Evolutionary conservation across 2,888 invertebrate species (phyloP), one percentile per base, ranked within the genome.

Genomic region (Trissonchulus sp.): DNA sequence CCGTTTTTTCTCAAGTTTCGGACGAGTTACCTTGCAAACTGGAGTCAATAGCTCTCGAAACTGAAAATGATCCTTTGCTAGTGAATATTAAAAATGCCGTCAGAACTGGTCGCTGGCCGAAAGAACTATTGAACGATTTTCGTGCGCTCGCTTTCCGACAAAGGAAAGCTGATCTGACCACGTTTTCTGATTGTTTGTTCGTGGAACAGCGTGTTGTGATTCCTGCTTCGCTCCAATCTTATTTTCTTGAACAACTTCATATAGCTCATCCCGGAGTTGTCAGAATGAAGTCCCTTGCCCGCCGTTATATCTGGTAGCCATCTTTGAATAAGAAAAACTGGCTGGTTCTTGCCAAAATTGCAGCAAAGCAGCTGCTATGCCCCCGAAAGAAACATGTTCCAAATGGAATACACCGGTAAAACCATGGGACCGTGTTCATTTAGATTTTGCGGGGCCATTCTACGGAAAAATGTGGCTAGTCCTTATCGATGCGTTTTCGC

Each of bases 151-250:
- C n/a, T n/a, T n/a, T n/a, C n/a, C n/a, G n/a, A n/a, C n/a, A n/a
- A n/a, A n/a, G n/a, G n/a, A n/a, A n/a, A n/a, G n/a, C n/a, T n/a
- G n/a, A n/a, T n/a, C n/a, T n/a, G n/a, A n/a, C n/a, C n/a, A n/a
- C n/a, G n/a, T n/a, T n/a, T n/a, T n/a, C n/a, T n/a, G n/a, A n/a
- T n/a, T n/a, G n/a, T n/a, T n/a, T n/a, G n/a, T n/a, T n/a, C n/a
- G n/a, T n/a, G n/a, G n/a, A n/a, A n/a, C 48, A 48, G 48, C 65
- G 65, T 15, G 15, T 65, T 34, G 65, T 65, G 8, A 65, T 65
- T 34, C 65, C 65, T 31, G 34, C 15, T 15, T 8, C 65, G n/a
- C 30, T 65, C 3, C 65, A 28, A 8, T 34, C 65, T 31, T 28
- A 65, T 18, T 8, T 65, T 28, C 30, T 65, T 18, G 30, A 65